Evolutionary conservation across 2,113 vertebrate genomes (phyloP), one percentile per base, ranked within the genome.

Genomic region (Sturnus vulgaris): DNA sequence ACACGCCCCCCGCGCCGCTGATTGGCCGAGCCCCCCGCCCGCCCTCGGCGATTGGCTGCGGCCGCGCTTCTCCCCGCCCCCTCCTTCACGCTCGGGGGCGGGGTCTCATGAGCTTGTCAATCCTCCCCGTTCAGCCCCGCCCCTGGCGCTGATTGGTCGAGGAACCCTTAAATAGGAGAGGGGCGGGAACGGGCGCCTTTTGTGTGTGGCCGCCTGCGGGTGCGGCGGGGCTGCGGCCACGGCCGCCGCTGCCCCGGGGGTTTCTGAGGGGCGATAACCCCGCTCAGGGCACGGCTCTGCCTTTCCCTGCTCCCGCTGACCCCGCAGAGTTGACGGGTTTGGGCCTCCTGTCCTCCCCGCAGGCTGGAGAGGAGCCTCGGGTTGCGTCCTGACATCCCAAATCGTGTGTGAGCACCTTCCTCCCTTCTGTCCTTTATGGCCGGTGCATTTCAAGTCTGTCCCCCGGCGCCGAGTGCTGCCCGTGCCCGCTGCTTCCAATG

Each of bases 221-320:
- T 0, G 30, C 0, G 9, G 44, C 0, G 33, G 19, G n/a, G 1
- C 0, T 0, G 22, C 2, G 6, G 5, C 0, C 0, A 7, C 0
- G 5, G 11, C 8, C 0, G 5, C 0, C 0, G 2, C 18, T 14
- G 19, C 1, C 19, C 9, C 2, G 44, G 3, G 20, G 31, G 11
- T 11, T 31, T 15, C 22, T 25, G 28, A 2, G 35, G 42, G 63
- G 27, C 5, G 1, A 1, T 7, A 37, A 11, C 14, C 19, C 1
- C 7, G 2, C 16, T 27, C 5, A 0, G 64, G 46, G 23, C 46
- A 3, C 15, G 4, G 23, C 66, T 15, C 37, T 8, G 50, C 40
- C 12, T 8, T 31, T 3, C 8, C 35, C 30, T 23, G 53, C 37
- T 31, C 20, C 4, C 2, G 5, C 14, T 19, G 23, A 5, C 21